Conservation (phyloP, 2,113 vertebrate genomes). For the Rhinoderma darwinii region DNA sequence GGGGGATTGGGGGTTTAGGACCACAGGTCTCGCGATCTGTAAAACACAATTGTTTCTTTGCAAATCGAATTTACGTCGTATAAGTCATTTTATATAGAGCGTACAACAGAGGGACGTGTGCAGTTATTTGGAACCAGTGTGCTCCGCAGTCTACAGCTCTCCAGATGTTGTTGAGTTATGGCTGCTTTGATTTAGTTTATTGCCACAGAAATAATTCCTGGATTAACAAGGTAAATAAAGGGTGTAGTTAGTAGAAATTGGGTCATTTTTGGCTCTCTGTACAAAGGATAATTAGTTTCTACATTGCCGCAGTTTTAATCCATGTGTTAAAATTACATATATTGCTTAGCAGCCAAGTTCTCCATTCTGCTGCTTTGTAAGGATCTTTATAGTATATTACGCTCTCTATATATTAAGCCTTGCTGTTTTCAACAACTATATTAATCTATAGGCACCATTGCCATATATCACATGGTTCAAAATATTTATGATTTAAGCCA, state of each 20-base stretch:
- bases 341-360: not conserved
- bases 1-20: too few species aligned
- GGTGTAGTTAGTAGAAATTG: not conserved
- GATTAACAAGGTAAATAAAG: conserved; percentile 22
- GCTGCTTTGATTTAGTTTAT: not conserved
- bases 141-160: not conserved
- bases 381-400: not conserved
- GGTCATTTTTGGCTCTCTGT: not conserved
- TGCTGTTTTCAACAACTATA: not conserved
- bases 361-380: not conserved
- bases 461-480: not conserved
- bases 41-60: not conserved
- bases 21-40: too few species aligned
- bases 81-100: not conserved
- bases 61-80: not conserved
- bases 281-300: not conserved
- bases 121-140: not conserved
- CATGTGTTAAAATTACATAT: not conserved
- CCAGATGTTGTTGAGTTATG: conserved; percentile 1
- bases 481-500: not conserved
- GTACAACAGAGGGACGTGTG: not conserved
- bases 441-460: not conserved
- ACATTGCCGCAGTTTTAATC: not conserved
- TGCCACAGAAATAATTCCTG: not conserved
- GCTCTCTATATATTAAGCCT: too few species aligned